These are phyloP conservation scores for Hormaphis cornu DNA, from an alignment of 1,140 invertebrate genomes.

Conservation along the genomic window DNA sequence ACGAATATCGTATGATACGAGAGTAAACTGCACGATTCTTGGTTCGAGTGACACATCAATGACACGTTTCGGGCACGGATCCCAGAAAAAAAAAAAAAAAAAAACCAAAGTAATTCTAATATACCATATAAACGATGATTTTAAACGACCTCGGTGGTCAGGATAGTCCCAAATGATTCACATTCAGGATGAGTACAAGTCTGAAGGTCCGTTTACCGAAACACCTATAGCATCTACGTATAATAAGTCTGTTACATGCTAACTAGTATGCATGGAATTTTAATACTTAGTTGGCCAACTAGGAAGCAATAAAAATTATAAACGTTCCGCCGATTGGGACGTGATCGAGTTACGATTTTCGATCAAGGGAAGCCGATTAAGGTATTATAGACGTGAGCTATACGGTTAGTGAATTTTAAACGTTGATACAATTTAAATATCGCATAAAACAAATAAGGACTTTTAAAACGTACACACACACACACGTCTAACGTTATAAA, in stretches of 20 bases:
- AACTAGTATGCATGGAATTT: too few relatives aligned
- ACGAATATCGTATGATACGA: too few relatives aligned
- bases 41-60: not conserved
- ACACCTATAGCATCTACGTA: not conserved
- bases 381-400: not conserved
- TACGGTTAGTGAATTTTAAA: not conserved
- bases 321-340: not conserved
- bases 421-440: not conserved
- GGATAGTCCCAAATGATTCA: constrained; percentile 11
- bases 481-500: too few relatives aligned
- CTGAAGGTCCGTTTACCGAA: not conserved
- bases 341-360: not conserved
- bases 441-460: not conserved
- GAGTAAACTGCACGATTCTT: too few relatives aligned
- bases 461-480: not conserved
- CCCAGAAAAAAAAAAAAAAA: too few relatives aligned
- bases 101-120: not conserved
- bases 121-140: not conserved
- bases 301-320: constrained; percentile 12
- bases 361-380: not conserved
- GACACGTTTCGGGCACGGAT: not conserved
- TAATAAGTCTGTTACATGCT: too few relatives aligned
- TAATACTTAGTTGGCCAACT: not conserved
- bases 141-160: not conserved
- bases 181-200: constrained; percentile 8